Conservation (phyloP, 1,140 invertebrate species). For the Onthophagus taurus region DNA sequence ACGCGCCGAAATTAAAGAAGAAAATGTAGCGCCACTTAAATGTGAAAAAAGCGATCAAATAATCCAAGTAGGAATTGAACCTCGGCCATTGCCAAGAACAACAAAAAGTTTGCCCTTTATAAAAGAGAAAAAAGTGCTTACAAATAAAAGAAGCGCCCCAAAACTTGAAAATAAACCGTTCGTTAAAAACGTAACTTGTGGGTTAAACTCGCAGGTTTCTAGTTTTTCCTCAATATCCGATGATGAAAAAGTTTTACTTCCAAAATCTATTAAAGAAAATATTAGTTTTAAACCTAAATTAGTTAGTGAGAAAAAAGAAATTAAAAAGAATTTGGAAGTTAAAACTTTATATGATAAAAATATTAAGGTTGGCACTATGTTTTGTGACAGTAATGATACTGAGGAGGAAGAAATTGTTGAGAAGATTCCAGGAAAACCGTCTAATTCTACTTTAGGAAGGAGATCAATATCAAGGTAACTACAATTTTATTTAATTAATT, state of each 20-base stretch:
- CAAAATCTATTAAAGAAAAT: background rate
- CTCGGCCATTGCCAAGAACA: constrained; percentile 3
- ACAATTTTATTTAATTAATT: too few species aligned
- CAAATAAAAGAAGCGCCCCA: background rate
- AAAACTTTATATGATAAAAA: background rate
- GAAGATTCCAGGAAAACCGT: constrained; percentile 3
- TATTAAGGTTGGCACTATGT: background rate
- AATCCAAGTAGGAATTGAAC: background rate
- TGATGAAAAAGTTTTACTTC: constrained; percentile 1
- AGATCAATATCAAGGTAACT: constrained; percentile 13
- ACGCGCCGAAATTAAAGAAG: constrained; percentile 7
- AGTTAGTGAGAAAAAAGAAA: background rate
- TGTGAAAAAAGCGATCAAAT: background rate
- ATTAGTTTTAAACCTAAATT: background rate
- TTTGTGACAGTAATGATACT: background rate
- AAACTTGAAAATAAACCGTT: constrained; percentile 6
- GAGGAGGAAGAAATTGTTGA: constrained; percentile 1
- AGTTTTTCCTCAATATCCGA: background rate
- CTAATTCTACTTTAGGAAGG: constrained; percentile 14
- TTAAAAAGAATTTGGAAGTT: background rate
- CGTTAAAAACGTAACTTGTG: too few species aligned
- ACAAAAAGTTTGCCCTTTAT: background rate
- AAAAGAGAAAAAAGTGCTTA: background rate
- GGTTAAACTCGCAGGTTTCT: too few species aligned
- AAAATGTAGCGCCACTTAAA: background rate